Conservation (phyloP, 2,888 invertebrate species). For the Lacanobia wlatinum region DNA sequence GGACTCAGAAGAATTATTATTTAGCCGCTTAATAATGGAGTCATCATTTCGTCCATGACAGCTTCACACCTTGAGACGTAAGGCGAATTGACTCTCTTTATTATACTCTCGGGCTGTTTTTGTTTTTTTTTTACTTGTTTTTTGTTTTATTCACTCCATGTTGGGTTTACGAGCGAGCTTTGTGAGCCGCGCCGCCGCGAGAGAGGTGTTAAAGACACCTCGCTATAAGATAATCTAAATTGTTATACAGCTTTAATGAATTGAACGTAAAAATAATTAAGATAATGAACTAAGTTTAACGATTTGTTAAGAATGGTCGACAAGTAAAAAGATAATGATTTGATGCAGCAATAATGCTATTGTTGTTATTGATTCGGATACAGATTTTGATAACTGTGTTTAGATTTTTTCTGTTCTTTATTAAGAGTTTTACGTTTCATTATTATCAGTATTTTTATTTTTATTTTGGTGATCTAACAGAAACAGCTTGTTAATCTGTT, state of each 20-base stretch:
- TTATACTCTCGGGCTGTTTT: slow-evolving; percentile 75
- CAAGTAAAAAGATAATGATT: slow-evolving; percentile 66
- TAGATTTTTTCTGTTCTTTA: slow-evolving; percentile 53
- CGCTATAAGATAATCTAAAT: slow-evolving; percentile 81
- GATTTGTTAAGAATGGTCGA: slow-evolving; percentile 70
- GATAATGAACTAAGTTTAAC: slow-evolving; percentile 75
- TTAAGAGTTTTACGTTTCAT: slow-evolving; percentile 54
- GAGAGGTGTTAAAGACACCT: slow-evolving; percentile 84
- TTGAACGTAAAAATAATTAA: slow-evolving; percentile 83
- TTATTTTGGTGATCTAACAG: slow-evolving; percentile 32
- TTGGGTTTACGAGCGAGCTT: slow-evolving; percentile 84
- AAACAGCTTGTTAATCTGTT: slow-evolving; percentile 22
- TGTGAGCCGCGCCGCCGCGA: slow-evolving; percentile 76
- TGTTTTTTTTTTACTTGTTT: slow-evolving; percentile 65
- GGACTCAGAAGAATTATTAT: slow-evolving; percentile 83
- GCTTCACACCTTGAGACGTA: slow-evolving; percentile 89
- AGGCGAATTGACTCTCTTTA: slow-evolving; percentile 87
- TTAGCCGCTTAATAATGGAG: slow-evolving; percentile 89
- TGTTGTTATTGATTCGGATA: slow-evolving; percentile 69
- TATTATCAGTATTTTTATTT: slow-evolving; percentile 35
- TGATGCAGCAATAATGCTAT: slow-evolving; percentile 63
- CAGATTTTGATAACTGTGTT: slow-evolving; percentile 60
- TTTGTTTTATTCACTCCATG: slow-evolving; percentile 73
- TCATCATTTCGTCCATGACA: slow-evolving; percentile 89
- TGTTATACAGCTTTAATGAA: slow-evolving; percentile 79